Evolutionary conservation across 92 coral and sea anemone genomes (phyloP).

Genomic region (Zoanthus sociatus): DNA sequence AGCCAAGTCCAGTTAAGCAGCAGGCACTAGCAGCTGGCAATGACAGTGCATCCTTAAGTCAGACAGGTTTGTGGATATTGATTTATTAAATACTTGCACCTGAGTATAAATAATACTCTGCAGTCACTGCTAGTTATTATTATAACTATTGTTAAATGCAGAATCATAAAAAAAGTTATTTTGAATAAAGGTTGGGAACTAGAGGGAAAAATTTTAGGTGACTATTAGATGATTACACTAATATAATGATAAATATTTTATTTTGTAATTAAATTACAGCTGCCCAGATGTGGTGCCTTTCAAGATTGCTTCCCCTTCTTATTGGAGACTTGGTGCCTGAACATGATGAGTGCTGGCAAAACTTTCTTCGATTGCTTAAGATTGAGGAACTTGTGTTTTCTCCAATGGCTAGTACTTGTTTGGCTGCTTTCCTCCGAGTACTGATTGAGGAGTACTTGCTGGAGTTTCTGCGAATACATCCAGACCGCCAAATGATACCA

Average conservation of each 20-base stretch:
- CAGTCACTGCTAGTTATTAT: no score
- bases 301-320: neutral
- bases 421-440: neutral
- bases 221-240: neutral
- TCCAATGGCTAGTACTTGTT: neutral
- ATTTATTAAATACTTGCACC: no score
- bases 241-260: neutral
- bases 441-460: neutral
- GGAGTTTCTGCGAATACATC: neutral
- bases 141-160: no score
- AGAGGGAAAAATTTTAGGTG: neutral
- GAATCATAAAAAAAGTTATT: no score
- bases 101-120: no score
- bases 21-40: neutral
- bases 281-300: slow-evolving; percentile 13
- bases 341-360: neutral
- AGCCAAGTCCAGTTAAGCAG: neutral
- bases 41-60: neutral
- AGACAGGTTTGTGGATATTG: neutral
- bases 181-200: neutral
- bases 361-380: neutral
- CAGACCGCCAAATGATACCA: neutral
- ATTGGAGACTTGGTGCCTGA: neutral
- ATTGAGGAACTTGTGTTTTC: neutral
- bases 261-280: neutral